A percentile compares a stretch with the other conserved stretches of the same genome.
phyloP scores from a whole-genome alignment of 2,888 invertebrate species.

The Hyalella azteca region DNA sequence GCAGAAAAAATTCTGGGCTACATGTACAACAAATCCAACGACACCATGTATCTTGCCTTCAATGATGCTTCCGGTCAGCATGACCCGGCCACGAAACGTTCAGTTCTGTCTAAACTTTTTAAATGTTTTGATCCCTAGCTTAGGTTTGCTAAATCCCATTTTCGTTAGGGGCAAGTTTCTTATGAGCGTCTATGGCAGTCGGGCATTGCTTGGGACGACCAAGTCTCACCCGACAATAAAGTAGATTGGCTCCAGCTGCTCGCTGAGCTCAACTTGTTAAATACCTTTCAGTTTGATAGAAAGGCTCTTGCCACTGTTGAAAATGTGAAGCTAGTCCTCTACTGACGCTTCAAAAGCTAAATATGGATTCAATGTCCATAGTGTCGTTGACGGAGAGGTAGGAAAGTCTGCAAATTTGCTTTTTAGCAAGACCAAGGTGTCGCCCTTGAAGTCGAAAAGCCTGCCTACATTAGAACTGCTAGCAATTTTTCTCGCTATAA shows the following conservation, averaged over 20 bases:
- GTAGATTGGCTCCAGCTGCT: not conserved
- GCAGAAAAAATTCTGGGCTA: conserved; percentile 7
- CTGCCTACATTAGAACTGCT: not conserved
- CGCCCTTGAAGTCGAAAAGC: conserved; percentile 3
- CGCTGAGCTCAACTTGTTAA: not conserved
- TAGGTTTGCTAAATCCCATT: not conserved
- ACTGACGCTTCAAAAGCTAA: not conserved
- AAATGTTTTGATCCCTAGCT: conserved; percentile 2
- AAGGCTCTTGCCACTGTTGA: not conserved
- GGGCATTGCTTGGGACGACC: conserved; percentile 17
- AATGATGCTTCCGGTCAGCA: not conserved
- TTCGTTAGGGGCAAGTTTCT: not conserved
- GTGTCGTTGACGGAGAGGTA: not conserved
- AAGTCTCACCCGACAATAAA: not conserved
- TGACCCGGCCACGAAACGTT: not conserved
- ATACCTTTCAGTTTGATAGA: not conserved
- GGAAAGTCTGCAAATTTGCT: not conserved
- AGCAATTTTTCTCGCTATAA: conserved; percentile 3
- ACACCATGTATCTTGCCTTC: not conserved
- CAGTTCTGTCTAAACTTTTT: not conserved
- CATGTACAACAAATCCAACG: not conserved
- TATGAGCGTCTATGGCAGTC: not conserved
- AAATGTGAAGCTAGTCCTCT: not conserved
- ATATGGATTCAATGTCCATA: conserved; percentile 11
- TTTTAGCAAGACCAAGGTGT: not conserved